Conservation (phyloP, 2,888 invertebrate genomes). For the Achlya flavicornis region DNA sequence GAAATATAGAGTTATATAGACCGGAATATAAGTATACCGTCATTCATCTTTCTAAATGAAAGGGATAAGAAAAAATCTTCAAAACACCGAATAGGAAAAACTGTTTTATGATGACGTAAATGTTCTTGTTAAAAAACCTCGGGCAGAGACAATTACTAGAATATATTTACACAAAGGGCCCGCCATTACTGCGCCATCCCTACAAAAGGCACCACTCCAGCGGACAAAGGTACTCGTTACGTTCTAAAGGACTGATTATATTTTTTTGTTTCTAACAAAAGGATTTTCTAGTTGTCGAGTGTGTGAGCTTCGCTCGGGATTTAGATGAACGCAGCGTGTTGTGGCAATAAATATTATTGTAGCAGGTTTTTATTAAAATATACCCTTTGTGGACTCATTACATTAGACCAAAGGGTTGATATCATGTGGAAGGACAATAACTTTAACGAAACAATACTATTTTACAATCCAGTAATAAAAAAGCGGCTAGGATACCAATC, state of each 20-base stretch:
- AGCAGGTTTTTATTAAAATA: background rate
- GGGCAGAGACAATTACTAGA: constrained; percentile 52
- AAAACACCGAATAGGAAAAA: constrained; percentile 23
- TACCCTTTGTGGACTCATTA: background rate
- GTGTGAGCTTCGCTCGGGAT: constrained; percentile 18
- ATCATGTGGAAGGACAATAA: background rate
- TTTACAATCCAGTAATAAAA: background rate
- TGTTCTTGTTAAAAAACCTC: constrained; percentile 30
- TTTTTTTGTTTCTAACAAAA: constrained; percentile 60
- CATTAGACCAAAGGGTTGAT: background rate
- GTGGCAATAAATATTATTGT: background rate
- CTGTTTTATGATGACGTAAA: constrained; percentile 37
- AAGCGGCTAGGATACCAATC: background rate
- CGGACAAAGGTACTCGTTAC: constrained; percentile 64
- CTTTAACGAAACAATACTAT: background rate
- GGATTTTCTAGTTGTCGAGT: constrained; percentile 46
- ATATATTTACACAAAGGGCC: constrained; percentile 61
- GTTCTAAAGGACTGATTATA: constrained; percentile 61
- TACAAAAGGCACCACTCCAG: constrained; percentile 45
- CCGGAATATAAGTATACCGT: no score
- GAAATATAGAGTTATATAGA: no score
- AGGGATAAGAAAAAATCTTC: constrained; percentile 16
- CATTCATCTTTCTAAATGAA: background rate
- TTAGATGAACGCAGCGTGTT: background rate
- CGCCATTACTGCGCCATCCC: constrained; percentile 44